Evolutionary conservation across 2,888 invertebrate genomes (phyloP), one percentile per base, ranked within the genome.

Genomic region (Cerceris rybyensis): DNA sequence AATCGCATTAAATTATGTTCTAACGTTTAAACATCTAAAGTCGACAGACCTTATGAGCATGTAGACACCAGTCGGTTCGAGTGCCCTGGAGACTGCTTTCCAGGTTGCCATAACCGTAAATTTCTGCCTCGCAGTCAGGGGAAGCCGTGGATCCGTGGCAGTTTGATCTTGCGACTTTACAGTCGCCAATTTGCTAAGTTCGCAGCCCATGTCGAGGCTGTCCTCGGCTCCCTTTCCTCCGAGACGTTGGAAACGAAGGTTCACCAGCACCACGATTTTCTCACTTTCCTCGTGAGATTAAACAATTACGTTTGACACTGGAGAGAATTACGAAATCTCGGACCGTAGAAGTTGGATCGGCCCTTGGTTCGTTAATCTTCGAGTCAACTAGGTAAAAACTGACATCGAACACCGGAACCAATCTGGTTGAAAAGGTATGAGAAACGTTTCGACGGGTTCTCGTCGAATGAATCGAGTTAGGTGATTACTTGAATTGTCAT

Each of bases 41-140:
- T 42, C 13, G 17, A 50, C 49, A 16, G 11, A 98, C 98, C 96
- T 97, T 93, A 97, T 94, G 93, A 98, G 98, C 98, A 98, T 98
- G 93, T 95, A 96, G 86, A 97, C 95, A 65, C 98, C 98, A 59
- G 98, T 98, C 70, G 96, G 95, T 93, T 97, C 96, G 95, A 98
- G 96, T 13, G 97, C 97, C 83, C 98, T 94, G 83, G 96, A 96
- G 87, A 98, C 98, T 42, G 97, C 98, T 90, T 97, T 97, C 98
- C 98, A 98, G 11, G 97, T 97, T 1, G 98, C 97, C 82, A 96
- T 94, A 94, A 98, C 96, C 85, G 95, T 96, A 93, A 97, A 98
- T 93, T 96, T 97, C 94, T 98, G 97, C 90, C 96, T 96, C 17
- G 96, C 97, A 0, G 96, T 97, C 75, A 98, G 94, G 0, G 97